Conservation (phyloP, 2,797 vertebrate genomes). For the Sebastes itinus region DNA sequence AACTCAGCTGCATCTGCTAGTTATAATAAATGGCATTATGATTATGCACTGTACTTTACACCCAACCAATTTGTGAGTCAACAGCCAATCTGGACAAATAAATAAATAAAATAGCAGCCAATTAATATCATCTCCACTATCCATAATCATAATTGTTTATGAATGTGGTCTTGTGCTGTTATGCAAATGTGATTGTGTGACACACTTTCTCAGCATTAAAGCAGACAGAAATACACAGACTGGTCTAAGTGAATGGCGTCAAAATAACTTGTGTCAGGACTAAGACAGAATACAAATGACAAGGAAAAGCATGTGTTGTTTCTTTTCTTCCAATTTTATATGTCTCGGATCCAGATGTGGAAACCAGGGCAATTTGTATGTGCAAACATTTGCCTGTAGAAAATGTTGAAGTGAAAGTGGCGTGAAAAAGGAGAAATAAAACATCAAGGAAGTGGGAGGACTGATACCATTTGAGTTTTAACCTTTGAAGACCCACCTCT, state of each 20-base stretch:
- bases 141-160: background rate
- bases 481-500: slow-evolving; percentile 51
- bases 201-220: slow-evolving; percentile 5
- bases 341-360: slow-evolving; percentile 49
- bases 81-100: background rate
- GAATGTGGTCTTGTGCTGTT: background rate
- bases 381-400: slow-evolving; percentile 39
- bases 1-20: background rate
- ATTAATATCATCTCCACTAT: background rate
- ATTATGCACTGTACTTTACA: background rate
- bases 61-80: background rate
- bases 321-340: background rate
- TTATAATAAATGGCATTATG: background rate
- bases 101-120: background rate
- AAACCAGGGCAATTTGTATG: slow-evolving; percentile 1
- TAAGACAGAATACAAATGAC: slow-evolving; percentile 19
- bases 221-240: background rate
- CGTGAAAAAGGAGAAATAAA: slow-evolving; percentile 55
- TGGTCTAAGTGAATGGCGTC: background rate
- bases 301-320: background rate
- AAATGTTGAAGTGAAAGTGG: slow-evolving; percentile 30
- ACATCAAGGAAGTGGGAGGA: slow-evolving; percentile 64
- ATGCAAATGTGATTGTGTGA: background rate
- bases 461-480: slow-evolving; percentile 61
- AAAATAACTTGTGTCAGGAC: background rate